phyloP scores from a whole-genome alignment of 2,797 vertebrate species.

The Hydrocynus forskahlii region DNA sequence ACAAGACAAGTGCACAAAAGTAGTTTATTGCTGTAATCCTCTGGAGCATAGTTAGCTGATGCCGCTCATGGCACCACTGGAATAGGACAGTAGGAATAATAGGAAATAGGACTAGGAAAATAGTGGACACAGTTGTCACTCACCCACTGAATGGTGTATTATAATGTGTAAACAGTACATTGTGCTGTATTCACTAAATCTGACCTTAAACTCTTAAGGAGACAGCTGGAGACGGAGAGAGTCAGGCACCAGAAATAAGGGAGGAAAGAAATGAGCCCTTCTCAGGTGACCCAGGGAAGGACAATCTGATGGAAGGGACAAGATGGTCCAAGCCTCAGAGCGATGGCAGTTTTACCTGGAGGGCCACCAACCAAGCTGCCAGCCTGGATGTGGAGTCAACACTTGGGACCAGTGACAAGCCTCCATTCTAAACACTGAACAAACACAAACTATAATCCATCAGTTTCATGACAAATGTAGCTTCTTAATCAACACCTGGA shows the following conservation, averaged over 20 bases:
- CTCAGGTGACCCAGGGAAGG: neutral
- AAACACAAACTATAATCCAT: constrained; percentile 3
- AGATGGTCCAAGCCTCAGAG: neutral
- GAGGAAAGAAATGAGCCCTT: neutral
- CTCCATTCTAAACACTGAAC: neutral
- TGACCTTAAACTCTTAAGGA: neutral
- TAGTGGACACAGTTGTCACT: too few species aligned
- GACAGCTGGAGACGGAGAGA: neutral
- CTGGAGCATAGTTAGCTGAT: too few species aligned
- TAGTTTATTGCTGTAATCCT: too few species aligned
- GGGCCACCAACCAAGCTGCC: neutral
- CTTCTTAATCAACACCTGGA: neutral
- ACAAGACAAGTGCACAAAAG: too few species aligned
- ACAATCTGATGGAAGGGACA: neutral
- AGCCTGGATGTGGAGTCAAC: neutral
- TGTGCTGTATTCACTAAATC: neutral
- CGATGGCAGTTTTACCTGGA: neutral
- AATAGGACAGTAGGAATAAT: too few species aligned
- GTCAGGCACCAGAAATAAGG: neutral
- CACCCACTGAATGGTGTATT: too few species aligned
- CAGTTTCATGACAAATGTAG: neutral
- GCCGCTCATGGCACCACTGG: too few species aligned
- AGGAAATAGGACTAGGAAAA: too few species aligned
- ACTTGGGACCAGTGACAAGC: neutral
- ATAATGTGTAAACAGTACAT: neutral